Conservation (phyloP, 2,797 vertebrate genomes). For the Enteromius radiatus region DNA sequence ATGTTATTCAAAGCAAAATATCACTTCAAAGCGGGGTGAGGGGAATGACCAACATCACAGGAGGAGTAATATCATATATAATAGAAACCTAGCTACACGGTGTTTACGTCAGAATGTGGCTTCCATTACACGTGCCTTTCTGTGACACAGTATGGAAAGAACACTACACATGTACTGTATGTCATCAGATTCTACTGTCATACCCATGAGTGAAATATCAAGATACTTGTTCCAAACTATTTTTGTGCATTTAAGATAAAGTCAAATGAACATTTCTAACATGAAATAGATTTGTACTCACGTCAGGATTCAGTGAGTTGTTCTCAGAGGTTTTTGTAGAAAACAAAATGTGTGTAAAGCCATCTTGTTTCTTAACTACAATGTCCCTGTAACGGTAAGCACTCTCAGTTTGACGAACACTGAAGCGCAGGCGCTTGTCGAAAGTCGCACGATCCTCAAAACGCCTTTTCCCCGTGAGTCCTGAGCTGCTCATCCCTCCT, state of each 20-base stretch:
- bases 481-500: constrained; percentile 70
- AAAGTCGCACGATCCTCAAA: constrained; percentile 90
- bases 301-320: constrained; percentile 96
- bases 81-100: not conserved
- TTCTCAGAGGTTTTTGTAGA: constrained; percentile 97
- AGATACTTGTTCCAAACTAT: not conserved
- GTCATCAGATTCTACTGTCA: not conserved
- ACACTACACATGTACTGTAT: not conserved
- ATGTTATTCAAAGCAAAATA: too few relatives aligned
- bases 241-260: not conserved
- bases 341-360: constrained; percentile 95
- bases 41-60: not conserved
- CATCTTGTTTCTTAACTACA: constrained; percentile 95
- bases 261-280: not conserved
- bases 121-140: not conserved
- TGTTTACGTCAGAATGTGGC: not conserved
- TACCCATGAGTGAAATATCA: too few relatives aligned
- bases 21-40: not conserved
- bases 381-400: constrained; percentile 97
- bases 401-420: constrained; percentile 94
- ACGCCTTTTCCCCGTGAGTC: constrained; percentile 83
- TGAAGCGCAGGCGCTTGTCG: constrained; percentile 93
- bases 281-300: constrained; percentile 69
- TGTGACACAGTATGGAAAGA: not conserved
- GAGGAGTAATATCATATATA: not conserved